Base-by-base conservation (phyloP, 2,113 vertebrate species). In the Hylia prasina region DNA sequence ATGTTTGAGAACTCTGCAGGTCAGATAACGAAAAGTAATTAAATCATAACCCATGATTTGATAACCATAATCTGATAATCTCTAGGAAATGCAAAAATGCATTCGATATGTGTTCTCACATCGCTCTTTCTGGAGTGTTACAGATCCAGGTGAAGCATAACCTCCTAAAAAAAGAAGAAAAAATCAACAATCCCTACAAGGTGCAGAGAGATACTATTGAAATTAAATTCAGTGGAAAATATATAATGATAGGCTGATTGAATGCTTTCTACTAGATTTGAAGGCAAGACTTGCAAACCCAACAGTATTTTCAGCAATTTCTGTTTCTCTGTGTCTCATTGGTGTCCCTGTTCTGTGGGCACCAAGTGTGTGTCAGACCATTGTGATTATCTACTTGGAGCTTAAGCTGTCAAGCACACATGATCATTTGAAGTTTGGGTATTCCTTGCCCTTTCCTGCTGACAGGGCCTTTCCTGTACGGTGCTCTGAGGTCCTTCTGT, bases 181-280 rank as follows among this genome's bases (percentile, higher is more conserved):
- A 56, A 35, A 19, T 24, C 65, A 37, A 53, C 30, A 89, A 35
- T 53, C 20, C 15, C 65, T 76, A 25, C 40, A 60, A 91, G 60
- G n/a, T 77, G 31, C 56, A 75, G n/a, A 27, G 28, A 87, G 61
- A 72, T 48, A 79, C 31, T 60, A 66, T 45, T 91, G 75, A 76
- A 63, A 88, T 76, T 44, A 87, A 93, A 94, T 90, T 90, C n/a
- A 69, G 75, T 86, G 70, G 94, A 76, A 95, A 96, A 93, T 72
- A 57, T 25, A 28, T 45, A n/a, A 87, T 63, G 56, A 87, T 42
- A 25, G 66, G 48, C 47, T 76, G 63, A 79, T 28, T 81, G 57
- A 94, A 69, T 42, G 53, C 37, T 82, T 87, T 65, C 53, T 65
- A 16, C 63, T 45, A 56, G 21, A 82, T 72, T 30, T 86, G 75